phyloP scores from a whole-genome alignment of 1,140 invertebrate species.

The Bombus pyrosoma region DNA sequence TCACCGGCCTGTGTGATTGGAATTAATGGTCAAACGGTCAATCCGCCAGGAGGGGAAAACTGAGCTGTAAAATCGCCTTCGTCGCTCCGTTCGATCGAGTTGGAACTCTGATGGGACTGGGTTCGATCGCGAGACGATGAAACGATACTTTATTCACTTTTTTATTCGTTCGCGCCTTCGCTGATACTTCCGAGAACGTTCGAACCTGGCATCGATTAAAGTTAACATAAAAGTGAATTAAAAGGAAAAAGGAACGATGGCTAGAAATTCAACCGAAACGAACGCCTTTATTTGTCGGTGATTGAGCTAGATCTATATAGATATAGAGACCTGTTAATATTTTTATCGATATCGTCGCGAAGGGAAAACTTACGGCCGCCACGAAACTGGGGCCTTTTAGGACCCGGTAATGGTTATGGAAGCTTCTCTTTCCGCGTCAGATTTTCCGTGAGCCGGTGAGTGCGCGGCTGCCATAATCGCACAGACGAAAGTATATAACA shows the following conservation, averaged over 20 bases:
- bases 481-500: conserved; percentile 64
- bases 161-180: conserved; percentile 18
- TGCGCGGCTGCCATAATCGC: conserved; percentile 60
- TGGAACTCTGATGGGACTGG: conserved; percentile 18
- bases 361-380: conserved; percentile 71
- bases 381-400: conserved; percentile 68
- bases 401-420: conserved; percentile 74
- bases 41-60: conserved; percentile 74
- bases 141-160: conserved; percentile 28
- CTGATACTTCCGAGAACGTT: conserved; percentile 9
- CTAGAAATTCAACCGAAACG: too few species aligned
- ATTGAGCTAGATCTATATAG: neutral
- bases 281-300: neutral
- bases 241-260: neutral
- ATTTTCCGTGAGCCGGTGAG: neutral
- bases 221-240: neutral
- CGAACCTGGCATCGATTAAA: neutral
- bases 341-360: conserved; percentile 64
- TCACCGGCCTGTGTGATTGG: conserved; percentile 79
- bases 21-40: conserved; percentile 82
- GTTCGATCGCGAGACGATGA: conserved; percentile 11
- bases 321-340: neutral
- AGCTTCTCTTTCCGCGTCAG: conserved; percentile 26
- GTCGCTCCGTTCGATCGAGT: conserved; percentile 17
- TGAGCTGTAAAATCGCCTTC: conserved; percentile 59